Conservation (phyloP, 2,797 vertebrate genomes). For the Pogoniulus pusillus region DNA sequence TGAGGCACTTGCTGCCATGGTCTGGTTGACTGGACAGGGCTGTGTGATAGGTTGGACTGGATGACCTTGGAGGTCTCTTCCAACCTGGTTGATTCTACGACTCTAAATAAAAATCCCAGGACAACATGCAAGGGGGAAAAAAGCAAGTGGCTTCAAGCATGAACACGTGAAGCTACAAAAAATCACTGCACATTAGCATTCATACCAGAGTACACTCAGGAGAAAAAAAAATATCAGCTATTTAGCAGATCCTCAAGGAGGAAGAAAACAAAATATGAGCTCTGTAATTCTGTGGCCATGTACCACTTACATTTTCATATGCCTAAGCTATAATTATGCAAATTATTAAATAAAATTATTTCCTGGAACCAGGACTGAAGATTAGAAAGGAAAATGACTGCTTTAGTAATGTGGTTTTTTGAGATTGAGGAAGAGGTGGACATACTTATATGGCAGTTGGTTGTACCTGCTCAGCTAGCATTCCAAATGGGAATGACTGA, state of each 20-base stretch:
- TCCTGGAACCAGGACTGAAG: neutral
- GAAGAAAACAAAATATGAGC: neutral
- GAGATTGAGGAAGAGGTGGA: neutral
- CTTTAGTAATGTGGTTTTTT: neutral
- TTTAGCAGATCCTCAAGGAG: neutral
- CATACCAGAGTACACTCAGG: neutral
- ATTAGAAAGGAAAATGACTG: neutral
- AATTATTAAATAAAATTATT: neutral
- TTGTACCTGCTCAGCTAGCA: neutral
- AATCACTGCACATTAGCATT: neutral
- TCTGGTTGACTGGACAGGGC: too few species aligned
- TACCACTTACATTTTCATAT: neutral
- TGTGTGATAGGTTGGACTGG: too few species aligned
- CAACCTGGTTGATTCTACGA: too few species aligned
- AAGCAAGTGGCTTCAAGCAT: neutral
- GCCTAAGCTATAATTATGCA: neutral
- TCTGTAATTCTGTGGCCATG: neutral
- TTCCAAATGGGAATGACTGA: neutral
- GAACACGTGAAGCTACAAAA: neutral
- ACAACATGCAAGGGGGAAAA: rapidly evolving
- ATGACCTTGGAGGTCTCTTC: too few species aligned
- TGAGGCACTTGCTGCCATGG: too few species aligned
- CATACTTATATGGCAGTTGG: neutral
- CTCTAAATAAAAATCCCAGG: neutral
- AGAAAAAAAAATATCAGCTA: neutral